Percentiles rank a stretch among this genome's conserved stretches.
Evolutionary conservation across 1,140 invertebrate species (phyloP).

Genomic region (Phymastichus coffea): DNA sequence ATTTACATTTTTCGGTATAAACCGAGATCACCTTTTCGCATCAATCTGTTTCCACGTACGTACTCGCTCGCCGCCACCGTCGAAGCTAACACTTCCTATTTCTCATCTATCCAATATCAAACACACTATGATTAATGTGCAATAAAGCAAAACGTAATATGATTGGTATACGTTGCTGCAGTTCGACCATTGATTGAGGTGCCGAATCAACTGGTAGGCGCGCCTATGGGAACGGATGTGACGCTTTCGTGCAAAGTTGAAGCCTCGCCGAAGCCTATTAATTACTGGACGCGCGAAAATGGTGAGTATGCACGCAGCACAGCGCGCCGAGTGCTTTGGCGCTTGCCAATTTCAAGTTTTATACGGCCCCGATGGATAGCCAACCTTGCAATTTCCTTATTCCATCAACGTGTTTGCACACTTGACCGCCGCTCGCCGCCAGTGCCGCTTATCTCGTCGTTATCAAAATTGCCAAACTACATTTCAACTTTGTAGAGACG

Average conservation of each 20-base stretch:
- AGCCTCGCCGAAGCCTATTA: conserved; percentile 82
- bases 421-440: background rate
- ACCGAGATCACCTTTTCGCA: too few relatives aligned
- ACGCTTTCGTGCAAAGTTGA: conserved; percentile 84
- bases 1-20: too few relatives aligned
- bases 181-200: conserved; percentile 83
- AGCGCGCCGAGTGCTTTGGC: too few relatives aligned
- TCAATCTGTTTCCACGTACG: too few relatives aligned
- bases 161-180: too few relatives aligned
- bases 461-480: conserved; percentile 4
- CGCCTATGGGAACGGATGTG: conserved; percentile 76
- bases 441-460: conserved; percentile 9
- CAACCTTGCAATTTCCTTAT: conserved; percentile 1
- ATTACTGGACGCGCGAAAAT: conserved; percentile 83
- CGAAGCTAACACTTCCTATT: too few relatives aligned
- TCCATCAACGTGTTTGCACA: conserved; percentile 13
- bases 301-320: conserved; percentile 60
- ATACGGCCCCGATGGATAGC: background rate
- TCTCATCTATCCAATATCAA: too few relatives aligned
- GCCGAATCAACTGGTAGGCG: conserved; percentile 80
- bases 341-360: conserved; percentile 23
- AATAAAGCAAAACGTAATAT: too few relatives aligned
- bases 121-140: too few relatives aligned
- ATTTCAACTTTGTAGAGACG: conserved; percentile 16
- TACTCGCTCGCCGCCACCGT: too few relatives aligned